A percentile compares a stretch with the other conserved stretches of the same genome.
Evolutionary conservation across 2,113 vertebrate genomes (phyloP).

Genomic region (Sceloporus undulatus): DNA sequence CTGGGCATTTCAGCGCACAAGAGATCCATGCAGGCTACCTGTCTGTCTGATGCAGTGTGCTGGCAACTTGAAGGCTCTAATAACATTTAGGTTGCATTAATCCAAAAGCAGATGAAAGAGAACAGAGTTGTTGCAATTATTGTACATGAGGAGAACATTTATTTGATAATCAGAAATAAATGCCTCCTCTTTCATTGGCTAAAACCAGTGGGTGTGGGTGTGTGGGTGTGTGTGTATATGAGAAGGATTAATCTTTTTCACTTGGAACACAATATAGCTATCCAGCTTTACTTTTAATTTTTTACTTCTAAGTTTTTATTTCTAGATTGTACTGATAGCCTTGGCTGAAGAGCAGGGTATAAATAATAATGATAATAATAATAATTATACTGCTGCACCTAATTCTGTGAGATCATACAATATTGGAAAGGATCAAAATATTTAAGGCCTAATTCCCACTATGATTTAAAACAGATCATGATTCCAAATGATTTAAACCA

Average conservation of each 20-base stretch:
- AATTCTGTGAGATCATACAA: no score
- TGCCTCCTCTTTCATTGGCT: not conserved
- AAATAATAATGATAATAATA: no score
- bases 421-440: no score
- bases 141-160: not conserved
- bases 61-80: conserved; percentile 36
- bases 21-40: not conserved
- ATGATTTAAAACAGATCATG: no score
- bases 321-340: no score
- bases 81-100: conserved; percentile 37
- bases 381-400: no score
- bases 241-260: not conserved
- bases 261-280: not conserved
- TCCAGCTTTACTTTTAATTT: not conserved
- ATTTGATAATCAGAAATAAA: not conserved
- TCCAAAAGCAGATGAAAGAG: conserved; percentile 72
- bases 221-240: not conserved
- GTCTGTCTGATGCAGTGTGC: not conserved
- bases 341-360: no score
- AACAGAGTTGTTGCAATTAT: conserved; percentile 9
- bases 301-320: not conserved
- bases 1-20: not conserved
- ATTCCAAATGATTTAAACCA: no score
- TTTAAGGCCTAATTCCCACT: no score
- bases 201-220: not conserved